A percentile compares a stretch with the other conserved stretches of the same genome.
phyloP scores from a whole-genome alignment of 2,113 vertebrate genomes.

The Gnathonemus echidnorhynchus region DNA sequence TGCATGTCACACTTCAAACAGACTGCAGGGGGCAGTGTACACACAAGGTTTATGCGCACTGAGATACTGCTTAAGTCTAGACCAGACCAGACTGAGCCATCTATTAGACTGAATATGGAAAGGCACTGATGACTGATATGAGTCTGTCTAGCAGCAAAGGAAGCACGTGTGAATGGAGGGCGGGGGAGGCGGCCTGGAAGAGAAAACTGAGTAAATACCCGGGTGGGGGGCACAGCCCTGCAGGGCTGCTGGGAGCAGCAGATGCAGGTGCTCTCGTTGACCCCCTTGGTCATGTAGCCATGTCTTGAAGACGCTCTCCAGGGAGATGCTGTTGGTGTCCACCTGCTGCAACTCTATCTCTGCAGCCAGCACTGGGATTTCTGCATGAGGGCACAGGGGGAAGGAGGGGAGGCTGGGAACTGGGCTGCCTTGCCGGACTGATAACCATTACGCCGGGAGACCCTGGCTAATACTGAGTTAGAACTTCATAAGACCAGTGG shows the following conservation, averaged over 20 bases:
- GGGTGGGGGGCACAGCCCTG: slow-evolving; percentile 24
- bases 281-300: slow-evolving; percentile 79
- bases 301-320: slow-evolving; percentile 78
- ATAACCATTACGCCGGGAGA: background rate
- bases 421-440: background rate
- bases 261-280: slow-evolving; percentile 79
- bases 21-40: slow-evolving; percentile 51
- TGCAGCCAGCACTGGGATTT: slow-evolving; percentile 61
- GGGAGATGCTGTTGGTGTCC: slow-evolving; percentile 67
- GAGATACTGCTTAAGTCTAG: background rate
- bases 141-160: background rate
- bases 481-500: background rate
- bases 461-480: background rate
- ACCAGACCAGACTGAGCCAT: background rate
- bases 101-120: background rate
- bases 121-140: background rate
- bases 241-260: slow-evolving; percentile 68
- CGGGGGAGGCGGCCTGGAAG: background rate
- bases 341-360: slow-evolving; percentile 74
- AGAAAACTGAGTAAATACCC: slow-evolving; percentile 43
- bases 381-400: slow-evolving; percentile 55
- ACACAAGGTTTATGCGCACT: background rate
- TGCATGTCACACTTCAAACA: slow-evolving; percentile 88
- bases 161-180: background rate
- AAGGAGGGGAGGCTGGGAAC: background rate